phyloP scores from a whole-genome alignment of 2,888 invertebrate genomes.

The Spodoptera exigua region DNA sequence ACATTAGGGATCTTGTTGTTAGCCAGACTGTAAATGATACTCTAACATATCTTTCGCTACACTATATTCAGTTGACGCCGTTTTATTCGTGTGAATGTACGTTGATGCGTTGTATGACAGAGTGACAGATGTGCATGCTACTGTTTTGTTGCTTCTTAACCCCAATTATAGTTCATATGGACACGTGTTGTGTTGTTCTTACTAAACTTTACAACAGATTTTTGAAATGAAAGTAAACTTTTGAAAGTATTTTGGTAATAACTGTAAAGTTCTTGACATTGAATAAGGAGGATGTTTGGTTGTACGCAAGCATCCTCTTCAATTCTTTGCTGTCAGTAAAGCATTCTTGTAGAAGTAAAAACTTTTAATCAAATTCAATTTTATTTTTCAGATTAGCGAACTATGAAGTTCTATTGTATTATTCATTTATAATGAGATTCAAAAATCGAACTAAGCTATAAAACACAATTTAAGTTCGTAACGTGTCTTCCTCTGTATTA shows the following conservation, averaged over 20 bases:
- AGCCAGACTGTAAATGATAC: constrained; percentile 44
- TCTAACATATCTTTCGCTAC: constrained; percentile 32
- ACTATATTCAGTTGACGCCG: constrained; percentile 16
- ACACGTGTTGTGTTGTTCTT: too few species aligned
- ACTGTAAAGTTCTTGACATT: constrained; percentile 3
- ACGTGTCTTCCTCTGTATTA: too few species aligned
- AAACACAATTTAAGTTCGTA: too few species aligned
- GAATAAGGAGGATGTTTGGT: constrained; percentile 14
- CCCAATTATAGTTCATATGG: too few species aligned
- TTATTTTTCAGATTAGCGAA: too few species aligned
- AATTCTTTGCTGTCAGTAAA: too few species aligned
- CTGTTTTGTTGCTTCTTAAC: too few species aligned
- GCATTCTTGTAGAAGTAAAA: too few species aligned
- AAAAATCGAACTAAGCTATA: too few species aligned
- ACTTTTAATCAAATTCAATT: too few species aligned
- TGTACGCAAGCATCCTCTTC: neutral
- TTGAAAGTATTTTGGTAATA: neutral
- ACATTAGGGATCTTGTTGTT: constrained; percentile 57
- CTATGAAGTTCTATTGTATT: too few species aligned
- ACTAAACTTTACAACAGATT: constrained; percentile 1
- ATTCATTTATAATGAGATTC: too few species aligned
- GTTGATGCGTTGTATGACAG: constrained; percentile 47
- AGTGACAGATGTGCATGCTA: neutral
- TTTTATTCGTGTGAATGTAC: constrained; percentile 24
- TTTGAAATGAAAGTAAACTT: neutral